phyloP scores from a whole-genome alignment of 2,113 vertebrate genomes.

The Fregetta grallaria region DNA sequence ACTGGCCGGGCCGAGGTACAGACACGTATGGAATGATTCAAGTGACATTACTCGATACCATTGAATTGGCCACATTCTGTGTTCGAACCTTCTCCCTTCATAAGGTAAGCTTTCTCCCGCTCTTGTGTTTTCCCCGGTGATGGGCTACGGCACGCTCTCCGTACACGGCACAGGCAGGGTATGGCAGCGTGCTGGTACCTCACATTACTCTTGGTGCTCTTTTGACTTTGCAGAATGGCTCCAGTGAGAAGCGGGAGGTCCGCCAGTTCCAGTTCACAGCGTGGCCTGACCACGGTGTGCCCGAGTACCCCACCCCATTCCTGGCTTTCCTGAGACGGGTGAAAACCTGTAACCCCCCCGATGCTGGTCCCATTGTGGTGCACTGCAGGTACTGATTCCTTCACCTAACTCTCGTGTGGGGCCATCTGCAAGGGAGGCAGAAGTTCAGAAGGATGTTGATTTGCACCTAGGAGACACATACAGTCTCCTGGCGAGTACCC shows the following conservation, averaged over 20 bases:
- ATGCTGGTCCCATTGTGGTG: slow-evolving; percentile 92
- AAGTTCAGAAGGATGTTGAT: not conserved
- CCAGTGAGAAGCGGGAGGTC: slow-evolving; percentile 95
- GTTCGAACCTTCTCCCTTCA: slow-evolving; percentile 95
- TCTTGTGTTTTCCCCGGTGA: fast-evolving
- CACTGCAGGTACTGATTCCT: slow-evolving; percentile 88
- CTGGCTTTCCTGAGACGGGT: slow-evolving; percentile 94
- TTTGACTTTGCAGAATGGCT: slow-evolving; percentile 82
- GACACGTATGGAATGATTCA: slow-evolving; percentile 98
- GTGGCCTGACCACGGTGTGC: slow-evolving; percentile 96
- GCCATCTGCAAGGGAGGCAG: not conserved
- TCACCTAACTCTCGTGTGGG: fast-evolving
- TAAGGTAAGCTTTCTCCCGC: slow-evolving; percentile 78
- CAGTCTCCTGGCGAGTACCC: fast-evolving
- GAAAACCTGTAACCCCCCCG: slow-evolving; percentile 95
- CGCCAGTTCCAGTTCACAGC: slow-evolving; percentile 99
- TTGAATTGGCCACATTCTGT: slow-evolving; percentile 95
- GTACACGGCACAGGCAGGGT: fast-evolving
- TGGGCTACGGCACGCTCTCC: fast-evolving
- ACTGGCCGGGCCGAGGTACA: slow-evolving; percentile 93
- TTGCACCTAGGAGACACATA: not conserved
- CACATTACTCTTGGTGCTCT: fast-evolving
- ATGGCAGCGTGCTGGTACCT: fast-evolving
- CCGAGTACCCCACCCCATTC: slow-evolving; percentile 95
- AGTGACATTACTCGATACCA: slow-evolving; percentile 93